phyloP scores from a whole-genome alignment of 2,797 vertebrate species.

The Macropus fuliginosus region DNA sequence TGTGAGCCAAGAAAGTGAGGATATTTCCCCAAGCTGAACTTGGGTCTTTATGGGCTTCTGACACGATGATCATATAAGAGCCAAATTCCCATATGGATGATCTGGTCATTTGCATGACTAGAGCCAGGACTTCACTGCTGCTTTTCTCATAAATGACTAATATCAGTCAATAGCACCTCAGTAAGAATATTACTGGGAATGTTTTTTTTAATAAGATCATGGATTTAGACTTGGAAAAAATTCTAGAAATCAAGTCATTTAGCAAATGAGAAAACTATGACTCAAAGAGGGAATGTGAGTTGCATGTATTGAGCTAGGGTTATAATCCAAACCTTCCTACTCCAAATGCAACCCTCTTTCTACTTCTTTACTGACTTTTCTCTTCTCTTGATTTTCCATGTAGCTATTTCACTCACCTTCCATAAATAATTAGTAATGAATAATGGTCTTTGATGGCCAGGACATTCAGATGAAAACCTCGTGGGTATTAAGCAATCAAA shows the following conservation, averaged over 20 bases:
- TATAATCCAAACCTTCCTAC: neutral
- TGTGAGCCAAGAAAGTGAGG: neutral
- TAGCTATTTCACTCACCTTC: constrained; percentile 20
- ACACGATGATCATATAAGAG: neutral
- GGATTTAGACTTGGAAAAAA: neutral
- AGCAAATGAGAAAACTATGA: neutral
- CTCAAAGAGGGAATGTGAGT: neutral
- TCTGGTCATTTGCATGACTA: neutral
- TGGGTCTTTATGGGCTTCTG: neutral
- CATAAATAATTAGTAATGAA: constrained; percentile 9
- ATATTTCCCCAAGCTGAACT: neutral
- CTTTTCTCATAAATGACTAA: neutral
- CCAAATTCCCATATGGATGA: neutral
- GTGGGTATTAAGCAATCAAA: constrained; percentile 38
- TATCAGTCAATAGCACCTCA: neutral
- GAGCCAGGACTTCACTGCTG: neutral
- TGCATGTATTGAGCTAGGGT: neutral
- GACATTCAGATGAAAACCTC: constrained; percentile 12
- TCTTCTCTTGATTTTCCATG: neutral
- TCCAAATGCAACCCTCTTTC: neutral
- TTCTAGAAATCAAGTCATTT: neutral
- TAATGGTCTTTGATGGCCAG: constrained; percentile 1
- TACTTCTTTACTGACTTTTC: neutral
- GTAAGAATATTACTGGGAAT: neutral
- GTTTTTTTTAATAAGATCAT: neutral